Evolutionary conservation across 53 echinoderm and acorn worm genomes (phyloP).

Genomic region (Crossaster papposus): DNA sequence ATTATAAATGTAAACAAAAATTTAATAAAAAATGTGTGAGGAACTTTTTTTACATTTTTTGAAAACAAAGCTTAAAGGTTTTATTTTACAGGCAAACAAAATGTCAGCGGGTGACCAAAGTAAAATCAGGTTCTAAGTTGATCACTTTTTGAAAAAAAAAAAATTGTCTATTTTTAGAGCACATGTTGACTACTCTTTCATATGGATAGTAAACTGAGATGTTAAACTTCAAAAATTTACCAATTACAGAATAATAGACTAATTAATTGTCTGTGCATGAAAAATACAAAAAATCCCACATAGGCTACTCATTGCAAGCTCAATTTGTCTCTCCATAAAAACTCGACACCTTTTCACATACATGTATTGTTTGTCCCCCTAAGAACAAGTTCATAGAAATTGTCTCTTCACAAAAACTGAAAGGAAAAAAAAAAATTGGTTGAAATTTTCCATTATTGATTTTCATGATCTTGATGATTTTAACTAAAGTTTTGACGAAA

Average conservation of each 20-base stretch:
- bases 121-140: no score
- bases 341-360: constrained; percentile 5
- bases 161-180: constrained; percentile 14
- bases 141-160: not conserved
- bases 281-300: constrained; percentile 8
- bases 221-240: constrained; percentile 1
- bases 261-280: constrained; percentile 17
- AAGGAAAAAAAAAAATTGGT: not conserved
- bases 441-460: constrained; percentile 34
- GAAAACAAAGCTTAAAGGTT: not conserved
- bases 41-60: constrained; percentile 11
- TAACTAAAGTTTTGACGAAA: constrained; percentile 8
- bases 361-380: constrained; percentile 17
- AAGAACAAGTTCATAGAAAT: constrained; percentile 14
- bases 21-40: constrained; percentile 14
- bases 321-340: not conserved
- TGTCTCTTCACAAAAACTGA: constrained; percentile 17
- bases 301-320: constrained; percentile 10
- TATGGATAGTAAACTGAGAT: not conserved
- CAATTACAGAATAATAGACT: constrained; percentile 7
- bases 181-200: not conserved
- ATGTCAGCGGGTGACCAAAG: no score
- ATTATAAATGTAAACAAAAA: not conserved
- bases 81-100: constrained; percentile 13
- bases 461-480: constrained; percentile 22